These are phyloP conservation scores for Barypeithes pellucidus DNA, from an alignment of 2,888 invertebrate species.

Conservation along the genomic window DNA sequence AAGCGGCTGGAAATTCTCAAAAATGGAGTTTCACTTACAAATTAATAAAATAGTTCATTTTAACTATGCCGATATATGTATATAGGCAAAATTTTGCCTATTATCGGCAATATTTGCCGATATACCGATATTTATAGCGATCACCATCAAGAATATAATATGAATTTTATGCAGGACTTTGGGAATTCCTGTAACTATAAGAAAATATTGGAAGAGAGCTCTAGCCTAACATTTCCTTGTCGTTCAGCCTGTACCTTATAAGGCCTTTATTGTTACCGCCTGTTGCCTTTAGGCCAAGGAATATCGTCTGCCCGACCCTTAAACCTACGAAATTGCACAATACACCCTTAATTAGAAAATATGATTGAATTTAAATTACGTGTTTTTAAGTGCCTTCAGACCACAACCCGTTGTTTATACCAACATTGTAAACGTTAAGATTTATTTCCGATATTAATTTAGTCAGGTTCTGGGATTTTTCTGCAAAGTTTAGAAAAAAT, in stretches of 20 bases:
- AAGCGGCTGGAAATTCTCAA: too few species aligned
- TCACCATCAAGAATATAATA: too few species aligned
- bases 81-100: too few species aligned
- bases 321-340: conserved; percentile 32
- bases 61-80: too few species aligned
- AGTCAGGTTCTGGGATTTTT: neutral
- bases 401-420: conserved; percentile 37
- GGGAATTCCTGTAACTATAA: too few species aligned
- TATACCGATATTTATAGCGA: too few species aligned
- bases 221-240: too few species aligned
- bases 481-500: neutral
- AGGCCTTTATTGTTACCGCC: conserved; percentile 11
- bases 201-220: too few species aligned
- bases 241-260: neutral
- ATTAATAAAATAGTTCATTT: too few species aligned
- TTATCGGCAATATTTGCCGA: too few species aligned
- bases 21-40: too few species aligned
- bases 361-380: conserved; percentile 39
- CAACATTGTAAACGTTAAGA: conserved; percentile 28
- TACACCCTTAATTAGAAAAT: conserved; percentile 40
- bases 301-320: conserved; percentile 33
- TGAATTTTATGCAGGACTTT: too few species aligned
- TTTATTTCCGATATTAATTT: conserved; percentile 22
- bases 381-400: conserved; percentile 33
- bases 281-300: conserved; percentile 29